Conservation (phyloP, 2,797 vertebrate genomes). For the Ataeniobius toweri region DNA sequence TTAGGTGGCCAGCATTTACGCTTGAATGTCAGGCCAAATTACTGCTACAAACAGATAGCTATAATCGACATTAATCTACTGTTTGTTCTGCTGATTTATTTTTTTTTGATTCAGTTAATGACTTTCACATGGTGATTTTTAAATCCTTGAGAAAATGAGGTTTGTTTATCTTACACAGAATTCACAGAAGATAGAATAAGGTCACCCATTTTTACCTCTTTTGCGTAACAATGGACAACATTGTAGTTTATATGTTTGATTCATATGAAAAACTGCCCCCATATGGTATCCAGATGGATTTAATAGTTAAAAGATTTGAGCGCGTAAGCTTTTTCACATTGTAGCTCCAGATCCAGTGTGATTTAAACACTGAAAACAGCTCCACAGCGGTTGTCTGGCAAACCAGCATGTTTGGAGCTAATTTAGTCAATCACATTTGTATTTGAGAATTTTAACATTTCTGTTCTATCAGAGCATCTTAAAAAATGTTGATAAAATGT, state of each 20-base stretch:
- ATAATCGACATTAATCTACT: neutral
- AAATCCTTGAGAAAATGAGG: neutral
- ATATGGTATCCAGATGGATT: conserved; percentile 42
- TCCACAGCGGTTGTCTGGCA: neutral
- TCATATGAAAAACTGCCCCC: neutral
- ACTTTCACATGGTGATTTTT: neutral
- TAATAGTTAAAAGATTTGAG: conserved; percentile 24
- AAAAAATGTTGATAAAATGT: neutral
- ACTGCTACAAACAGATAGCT: neutral
- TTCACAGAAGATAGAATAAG: neutral
- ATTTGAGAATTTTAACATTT: too few relatives aligned
- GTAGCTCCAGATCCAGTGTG: neutral
- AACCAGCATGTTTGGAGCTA: neutral
- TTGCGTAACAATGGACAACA: neutral
- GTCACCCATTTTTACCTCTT: conserved; percentile 2
- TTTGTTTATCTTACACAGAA: neutral
- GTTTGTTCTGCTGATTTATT: neutral
- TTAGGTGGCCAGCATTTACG: neutral
- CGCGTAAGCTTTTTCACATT: neutral
- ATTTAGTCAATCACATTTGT: too few relatives aligned
- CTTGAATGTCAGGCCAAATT: neutral
- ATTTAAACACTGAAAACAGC: conserved; percentile 8
- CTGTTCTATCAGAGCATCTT: neutral
- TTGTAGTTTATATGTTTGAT: conserved; percentile 22
- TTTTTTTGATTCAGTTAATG: neutral